phyloP scores from a whole-genome alignment of 2,797 vertebrate genomes.

The Vireo griseus region DNA sequence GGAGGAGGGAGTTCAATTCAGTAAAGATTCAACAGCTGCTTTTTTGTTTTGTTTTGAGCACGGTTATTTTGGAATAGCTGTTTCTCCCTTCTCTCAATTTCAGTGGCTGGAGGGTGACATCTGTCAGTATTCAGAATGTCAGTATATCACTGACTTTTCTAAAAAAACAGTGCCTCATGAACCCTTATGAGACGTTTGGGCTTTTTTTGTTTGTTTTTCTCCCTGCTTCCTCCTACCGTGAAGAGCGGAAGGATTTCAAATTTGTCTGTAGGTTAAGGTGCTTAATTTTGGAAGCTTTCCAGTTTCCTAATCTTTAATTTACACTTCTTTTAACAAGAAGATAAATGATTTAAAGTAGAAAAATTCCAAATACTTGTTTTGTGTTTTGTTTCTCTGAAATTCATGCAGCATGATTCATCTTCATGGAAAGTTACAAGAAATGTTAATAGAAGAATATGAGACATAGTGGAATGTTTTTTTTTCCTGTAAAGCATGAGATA shows the following conservation, averaged over 20 bases:
- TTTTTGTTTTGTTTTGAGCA: not conserved
- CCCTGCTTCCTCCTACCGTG: fast-evolving
- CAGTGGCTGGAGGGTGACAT: not conserved
- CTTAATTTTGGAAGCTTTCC: not conserved
- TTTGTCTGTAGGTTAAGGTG: not conserved
- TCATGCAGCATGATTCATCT: not conserved
- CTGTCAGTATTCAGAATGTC: not conserved
- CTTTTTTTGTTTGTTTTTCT: not conserved
- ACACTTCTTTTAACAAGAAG: not conserved
- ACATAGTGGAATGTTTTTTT: not conserved
- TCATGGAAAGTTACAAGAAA: not conserved
- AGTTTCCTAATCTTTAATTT: not conserved
- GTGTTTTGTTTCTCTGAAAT: not conserved
- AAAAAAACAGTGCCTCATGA: not conserved
- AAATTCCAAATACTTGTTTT: not conserved
- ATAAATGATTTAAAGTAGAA: not conserved
- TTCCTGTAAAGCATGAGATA: not conserved
- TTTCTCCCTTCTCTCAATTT: not conserved
- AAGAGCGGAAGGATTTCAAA: not conserved
- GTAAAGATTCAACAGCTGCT: not conserved
- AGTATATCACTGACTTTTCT: not conserved
- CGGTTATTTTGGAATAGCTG: not conserved
- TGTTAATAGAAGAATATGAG: not conserved
- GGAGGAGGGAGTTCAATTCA: not conserved
- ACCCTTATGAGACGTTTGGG: not conserved